These are phyloP conservation scores for Aurelia aurita complex sp. Pacific DNA, from an alignment of 30 jellyfish, hydroid and myxozoan species.

Conservation along the genomic window DNA sequence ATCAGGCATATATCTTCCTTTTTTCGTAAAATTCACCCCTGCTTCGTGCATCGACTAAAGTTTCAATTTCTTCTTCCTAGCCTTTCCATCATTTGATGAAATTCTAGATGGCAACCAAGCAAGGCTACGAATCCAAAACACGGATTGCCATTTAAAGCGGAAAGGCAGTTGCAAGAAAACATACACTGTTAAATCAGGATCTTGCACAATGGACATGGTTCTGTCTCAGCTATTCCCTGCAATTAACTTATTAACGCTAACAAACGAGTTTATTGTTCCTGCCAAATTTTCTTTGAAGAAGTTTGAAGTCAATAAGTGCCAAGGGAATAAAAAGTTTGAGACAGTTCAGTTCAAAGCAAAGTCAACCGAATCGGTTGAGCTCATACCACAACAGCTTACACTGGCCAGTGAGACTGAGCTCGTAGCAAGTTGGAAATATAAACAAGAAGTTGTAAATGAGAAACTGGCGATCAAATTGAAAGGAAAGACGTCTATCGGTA, in stretches of 20 bases:
- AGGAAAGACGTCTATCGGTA: conserved; percentile 47
- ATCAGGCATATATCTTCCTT: too few relatives aligned
- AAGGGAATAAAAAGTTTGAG: not conserved
- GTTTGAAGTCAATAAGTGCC: conserved; percentile 8
- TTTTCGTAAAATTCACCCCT: too few relatives aligned
- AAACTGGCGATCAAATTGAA: conserved; percentile 19
- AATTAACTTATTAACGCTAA: not conserved
- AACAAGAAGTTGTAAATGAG: not conserved
- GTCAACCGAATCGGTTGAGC: conserved; percentile 34
- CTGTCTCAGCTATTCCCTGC: conserved; percentile 15
- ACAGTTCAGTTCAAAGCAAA: conserved; percentile 10
- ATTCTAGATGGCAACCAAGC: not conserved
- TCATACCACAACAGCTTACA: conserved; percentile 36
- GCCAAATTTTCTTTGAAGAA: not conserved
- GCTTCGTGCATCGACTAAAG: too few relatives aligned
- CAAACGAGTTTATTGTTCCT: conserved; percentile 20
- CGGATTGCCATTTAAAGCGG: conserved; percentile 9
- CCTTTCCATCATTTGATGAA: conserved; percentile 1
- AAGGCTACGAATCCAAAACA: not conserved
- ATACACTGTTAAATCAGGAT: conserved; percentile 2
- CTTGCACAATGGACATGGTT: not conserved
- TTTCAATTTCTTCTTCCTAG: not conserved
- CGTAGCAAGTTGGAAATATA: conserved; percentile 9
- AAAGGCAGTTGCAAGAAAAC: not conserved
- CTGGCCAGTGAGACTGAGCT: conserved; percentile 21